phyloP scores from a whole-genome alignment of 2,113 vertebrate genomes.

The Tyto alba region DNA sequence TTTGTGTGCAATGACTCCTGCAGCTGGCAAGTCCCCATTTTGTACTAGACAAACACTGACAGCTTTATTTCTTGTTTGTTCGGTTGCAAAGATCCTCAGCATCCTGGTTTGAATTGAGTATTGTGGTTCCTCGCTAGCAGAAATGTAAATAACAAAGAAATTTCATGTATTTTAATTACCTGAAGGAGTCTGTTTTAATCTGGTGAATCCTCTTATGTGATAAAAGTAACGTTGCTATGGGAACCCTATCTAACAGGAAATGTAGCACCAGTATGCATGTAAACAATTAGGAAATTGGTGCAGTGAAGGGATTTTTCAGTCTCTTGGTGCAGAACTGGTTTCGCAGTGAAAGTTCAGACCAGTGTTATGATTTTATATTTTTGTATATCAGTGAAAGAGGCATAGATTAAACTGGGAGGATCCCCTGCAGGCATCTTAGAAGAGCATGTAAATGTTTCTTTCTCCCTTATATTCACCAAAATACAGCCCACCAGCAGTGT shows the following conservation, averaged over 20 bases:
- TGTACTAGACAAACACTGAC: slow-evolving; percentile 41
- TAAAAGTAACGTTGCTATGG: slow-evolving; percentile 69
- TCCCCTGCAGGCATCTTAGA: neutral
- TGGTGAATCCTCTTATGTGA: slow-evolving; percentile 58
- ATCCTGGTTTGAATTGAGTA: slow-evolving; percentile 43
- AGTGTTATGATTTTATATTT: neutral
- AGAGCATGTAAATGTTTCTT: neutral
- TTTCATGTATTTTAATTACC: slow-evolving; percentile 66
- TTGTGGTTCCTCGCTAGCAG: slow-evolving; percentile 12
- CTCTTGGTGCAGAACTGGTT: neutral
- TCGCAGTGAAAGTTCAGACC: neutral
- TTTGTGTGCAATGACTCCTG: neutral
- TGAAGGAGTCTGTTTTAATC: slow-evolving; percentile 51
- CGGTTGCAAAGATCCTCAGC: neutral
- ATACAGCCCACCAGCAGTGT: neutral
- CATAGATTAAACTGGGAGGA: neutral
- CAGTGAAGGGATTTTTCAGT: neutral
- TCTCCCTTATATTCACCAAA: neutral
- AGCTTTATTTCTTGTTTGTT: slow-evolving; percentile 61
- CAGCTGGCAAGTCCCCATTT: slow-evolving; percentile 10
- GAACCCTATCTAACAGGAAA: slow-evolving; percentile 64
- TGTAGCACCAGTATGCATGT: neutral
- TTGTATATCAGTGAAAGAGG: neutral
- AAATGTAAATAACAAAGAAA: slow-evolving; percentile 63
- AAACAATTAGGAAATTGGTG: slow-evolving; percentile 37